Base-by-base conservation (phyloP, 64 coral and sea anemone genomes). In the Stylophora pistillata region DNA sequence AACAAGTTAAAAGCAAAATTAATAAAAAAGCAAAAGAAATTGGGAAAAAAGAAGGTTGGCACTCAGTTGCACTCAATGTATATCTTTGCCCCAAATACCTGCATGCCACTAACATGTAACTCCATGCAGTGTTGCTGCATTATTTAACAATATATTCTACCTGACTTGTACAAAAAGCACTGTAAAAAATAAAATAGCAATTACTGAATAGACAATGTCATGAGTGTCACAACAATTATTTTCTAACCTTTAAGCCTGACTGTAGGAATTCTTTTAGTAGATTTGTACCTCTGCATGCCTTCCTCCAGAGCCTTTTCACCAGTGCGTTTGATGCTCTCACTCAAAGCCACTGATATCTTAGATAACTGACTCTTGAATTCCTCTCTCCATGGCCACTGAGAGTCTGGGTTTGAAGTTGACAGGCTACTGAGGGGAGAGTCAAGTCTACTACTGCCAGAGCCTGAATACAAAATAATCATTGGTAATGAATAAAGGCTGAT, bases 311-410 rank as follows among this genome's bases (percentile, higher is more conserved):
- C 72, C 29, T 76, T 86, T 12, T 92, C 83, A 73, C 73, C 77
- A 10, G 55, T 65, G 52, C 77, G 41, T 69, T 86, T 92, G 15
- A 92, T 86, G 20, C 25, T 53, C 20, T 92, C 90, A 86, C 73
- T 92, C 15, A 92, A 31, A 54, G 81, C 72, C 23, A 85, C 26
- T 55, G 90, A 92, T 76, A 92, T 86, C 34, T 85, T 85, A n/a
- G 90, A 92, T 23, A 58, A 78, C 27, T 86, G 58, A 70, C 85
- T 83, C 90, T 92, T 92, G 28, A 92, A 92, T 47, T 92, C 82
- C 2, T 92, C 90, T 31, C 90, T 74, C 90, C 90, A 92, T 1
- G 73, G 81, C 90, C 90, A 92, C 41, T 58, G 80, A 11, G 72
- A 68, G 20, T 53, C 20, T 9, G 41, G 80, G 26, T 13, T 41